Percentiles rank a stretch among this genome's conserved stretches.
phyloP scores from a whole-genome alignment of 2,113 vertebrate genomes.

The cattle (Bos taurus) region ARS-UCD2.0 NC_037335.1:96952501-96953000 shows the following conservation, averaged over 20 bases:
- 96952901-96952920: background rate
- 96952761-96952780: background rate
- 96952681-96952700: background rate
- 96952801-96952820: background rate
- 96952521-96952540: background rate
- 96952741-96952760: background rate
- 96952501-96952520: background rate
- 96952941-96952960: background rate
- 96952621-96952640: background rate
- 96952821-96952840: background rate
- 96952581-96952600: background rate
- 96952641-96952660: background rate
- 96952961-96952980: background rate
- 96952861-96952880: background rate
- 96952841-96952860: background rate
- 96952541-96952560: background rate
- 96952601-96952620: background rate
- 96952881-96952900: conserved; percentile 27
- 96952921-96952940: background rate
- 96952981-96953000: background rate
- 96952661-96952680: background rate
- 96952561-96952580: background rate
- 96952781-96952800: conserved; percentile 12
- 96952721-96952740: background rate
- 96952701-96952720: background rate